These are phyloP conservation scores for Phocides pigmalion DNA, from an alignment of 1,140 invertebrate species.

Conservation along the genomic window DNA sequence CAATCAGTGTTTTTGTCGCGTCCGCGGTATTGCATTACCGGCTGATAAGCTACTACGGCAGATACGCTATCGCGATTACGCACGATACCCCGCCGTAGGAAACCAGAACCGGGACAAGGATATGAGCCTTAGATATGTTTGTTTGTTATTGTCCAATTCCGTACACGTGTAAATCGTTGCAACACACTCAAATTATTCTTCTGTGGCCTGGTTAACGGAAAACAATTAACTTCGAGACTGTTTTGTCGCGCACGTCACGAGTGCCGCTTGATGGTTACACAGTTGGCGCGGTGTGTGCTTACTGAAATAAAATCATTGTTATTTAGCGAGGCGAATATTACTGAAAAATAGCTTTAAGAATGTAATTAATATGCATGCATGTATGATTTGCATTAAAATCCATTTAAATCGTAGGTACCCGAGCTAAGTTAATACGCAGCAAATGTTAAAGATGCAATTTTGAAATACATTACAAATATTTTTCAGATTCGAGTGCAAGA, in stretches of 20 bases:
- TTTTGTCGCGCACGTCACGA: constrained; percentile 13
- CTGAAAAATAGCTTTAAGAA: not conserved
- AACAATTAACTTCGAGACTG: constrained; percentile 30
- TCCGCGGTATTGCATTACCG: constrained; percentile 56
- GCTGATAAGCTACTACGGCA: constrained; percentile 62
- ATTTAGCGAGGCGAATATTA: constrained; percentile 1
- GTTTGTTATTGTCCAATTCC: constrained; percentile 73
- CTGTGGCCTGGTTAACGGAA: constrained; percentile 48
- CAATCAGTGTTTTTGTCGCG: constrained; percentile 57
- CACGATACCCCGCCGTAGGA: constrained; percentile 64
- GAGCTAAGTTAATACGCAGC: not conserved
- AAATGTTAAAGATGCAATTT: not conserved
- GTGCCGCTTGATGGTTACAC: constrained; percentile 12
- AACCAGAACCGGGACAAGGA: constrained; percentile 78
- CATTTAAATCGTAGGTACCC: not conserved
- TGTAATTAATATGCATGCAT: constrained; percentile 12
- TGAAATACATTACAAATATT: not conserved
- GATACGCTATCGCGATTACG: constrained; percentile 74
- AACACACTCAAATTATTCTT: constrained; percentile 52
- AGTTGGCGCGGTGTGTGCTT: constrained; percentile 9
- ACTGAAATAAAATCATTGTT: constrained; percentile 6
- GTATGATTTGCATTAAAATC: not conserved
- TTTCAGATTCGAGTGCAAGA: constrained; percentile 29
- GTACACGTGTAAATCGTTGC: constrained; percentile 70
- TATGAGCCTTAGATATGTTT: constrained; percentile 62